Evolutionary conservation across 2,797 vertebrate species (phyloP).

Genomic region (Chiroxiphia lanceolata): DNA sequence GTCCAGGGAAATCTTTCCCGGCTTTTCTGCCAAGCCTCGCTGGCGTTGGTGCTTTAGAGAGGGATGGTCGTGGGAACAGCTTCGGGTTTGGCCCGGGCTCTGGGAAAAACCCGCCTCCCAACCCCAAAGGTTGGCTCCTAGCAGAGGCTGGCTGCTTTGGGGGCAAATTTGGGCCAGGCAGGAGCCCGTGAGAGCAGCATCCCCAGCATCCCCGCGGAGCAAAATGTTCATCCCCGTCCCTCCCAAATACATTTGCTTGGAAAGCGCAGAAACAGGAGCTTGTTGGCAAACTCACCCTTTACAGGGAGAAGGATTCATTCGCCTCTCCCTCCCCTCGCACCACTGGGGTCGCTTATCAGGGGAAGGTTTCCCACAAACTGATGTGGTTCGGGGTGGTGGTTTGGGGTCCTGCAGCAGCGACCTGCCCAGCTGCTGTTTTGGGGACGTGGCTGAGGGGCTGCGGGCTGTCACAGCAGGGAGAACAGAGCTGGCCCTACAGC

Average conservation of each 20-base stretch:
- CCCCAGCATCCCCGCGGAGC: background rate
- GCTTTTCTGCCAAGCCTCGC: background rate
- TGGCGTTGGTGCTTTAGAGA: background rate
- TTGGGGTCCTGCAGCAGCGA: background rate
- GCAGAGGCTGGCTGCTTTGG: background rate
- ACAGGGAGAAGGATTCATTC: background rate
- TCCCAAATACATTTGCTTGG: rapidly evolving
- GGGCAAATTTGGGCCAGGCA: background rate
- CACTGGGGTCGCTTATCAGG: rapidly evolving
- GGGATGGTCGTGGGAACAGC: slow-evolving; percentile 38
- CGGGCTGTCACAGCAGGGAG: rapidly evolving
- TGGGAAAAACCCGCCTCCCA: slow-evolving; percentile 39
- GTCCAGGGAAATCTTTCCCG: background rate
- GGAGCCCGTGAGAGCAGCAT: rapidly evolving
- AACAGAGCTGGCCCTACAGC: background rate
- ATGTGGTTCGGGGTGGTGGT: rapidly evolving
- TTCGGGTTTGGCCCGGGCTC: background rate
- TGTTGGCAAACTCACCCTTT: background rate
- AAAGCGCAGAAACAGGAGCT: background rate
- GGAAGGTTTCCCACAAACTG: rapidly evolving
- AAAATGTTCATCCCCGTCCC: background rate
- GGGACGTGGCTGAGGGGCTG: background rate
- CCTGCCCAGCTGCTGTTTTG: rapidly evolving
- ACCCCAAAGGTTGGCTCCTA: background rate
- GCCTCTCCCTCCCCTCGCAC: background rate